Percentiles rank a stretch among this genome's conserved stretches.
phyloP scores from a whole-genome alignment of 2,888 invertebrate genomes.

The Laothoe populi region DNA sequence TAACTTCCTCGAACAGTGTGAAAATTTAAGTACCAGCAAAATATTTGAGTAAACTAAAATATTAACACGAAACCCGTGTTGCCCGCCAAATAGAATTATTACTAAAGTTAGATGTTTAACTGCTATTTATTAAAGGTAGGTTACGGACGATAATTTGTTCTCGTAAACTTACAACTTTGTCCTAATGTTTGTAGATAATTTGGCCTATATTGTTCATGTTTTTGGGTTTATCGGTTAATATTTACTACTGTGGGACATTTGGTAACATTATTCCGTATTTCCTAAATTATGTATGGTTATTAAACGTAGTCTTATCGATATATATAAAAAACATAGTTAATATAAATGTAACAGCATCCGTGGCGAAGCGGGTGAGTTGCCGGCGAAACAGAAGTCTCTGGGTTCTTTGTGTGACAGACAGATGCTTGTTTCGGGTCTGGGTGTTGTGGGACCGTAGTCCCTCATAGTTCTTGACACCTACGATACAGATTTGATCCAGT shows the following conservation, averaged over 20 bases:
- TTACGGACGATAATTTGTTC: constrained; percentile 26
- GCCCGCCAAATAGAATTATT: constrained; percentile 19
- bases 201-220: constrained; percentile 9
- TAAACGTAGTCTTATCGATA: too few relatives aligned
- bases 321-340: too few relatives aligned
- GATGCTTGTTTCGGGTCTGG: too few relatives aligned
- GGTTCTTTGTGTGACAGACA: too few relatives aligned
- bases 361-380: too few relatives aligned
- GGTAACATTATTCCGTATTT: too few relatives aligned
- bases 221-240: not conserved
- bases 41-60: constrained; percentile 12
- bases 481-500: too few relatives aligned
- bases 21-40: not conserved
- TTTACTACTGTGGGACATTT: not conserved
- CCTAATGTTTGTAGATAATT: constrained; percentile 16
- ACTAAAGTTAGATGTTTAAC: constrained; percentile 24
- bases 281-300: too few relatives aligned
- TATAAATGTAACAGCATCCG: too few relatives aligned
- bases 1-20: not conserved
- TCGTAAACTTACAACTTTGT: constrained; percentile 21
- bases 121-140: constrained; percentile 25
- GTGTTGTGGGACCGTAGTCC: too few relatives aligned
- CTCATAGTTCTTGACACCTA: too few relatives aligned
- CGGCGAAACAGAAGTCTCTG: too few relatives aligned
- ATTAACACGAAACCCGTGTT: constrained; percentile 1